Evolutionary conservation across 2,888 invertebrate genomes (phyloP), one percentile per base, ranked within the genome.

Genomic region (Eristalis intricaria): DNA sequence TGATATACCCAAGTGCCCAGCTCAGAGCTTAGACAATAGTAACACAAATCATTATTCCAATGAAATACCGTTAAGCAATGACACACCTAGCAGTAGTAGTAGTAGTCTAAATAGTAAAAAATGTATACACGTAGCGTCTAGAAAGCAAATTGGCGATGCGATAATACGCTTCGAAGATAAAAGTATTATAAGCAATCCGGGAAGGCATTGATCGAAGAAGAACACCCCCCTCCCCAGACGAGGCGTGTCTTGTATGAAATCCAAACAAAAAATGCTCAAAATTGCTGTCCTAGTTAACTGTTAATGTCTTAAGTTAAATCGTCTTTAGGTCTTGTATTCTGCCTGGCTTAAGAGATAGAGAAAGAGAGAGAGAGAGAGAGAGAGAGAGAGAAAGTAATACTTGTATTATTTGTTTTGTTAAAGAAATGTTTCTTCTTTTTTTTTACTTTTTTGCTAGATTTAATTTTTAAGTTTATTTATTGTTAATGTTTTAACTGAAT

Each of bases 51-150:
- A 75, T 43, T 75, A 82, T 88, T 88, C 89, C 79, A 89, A 89
- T 80, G 89, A 89, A 69, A 84, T 88, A 86, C 89, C 89, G 13
- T 66, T 88, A 26, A 73, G 82, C n/a, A 89, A 90, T 32, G 90
- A 89, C 68, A 86, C 71, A 79, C 73, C 80, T 76, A 86, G 66
- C 13, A 84, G 66, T 70, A 85, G 80, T n/a, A 85, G 80, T n/a
- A 13, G 68, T 80, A 79, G 75, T 64, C 81, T 88, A 85, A 88
- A 89, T 70, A 89, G 90, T 61, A 90, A 90, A 78, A 92, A 92
- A 88, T 94, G 94, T 91, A 92, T 94, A 89, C 94, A 94, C 88
- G 90, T 94, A 89, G 94, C 94, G 40, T 94, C 94, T 63, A 93
- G 94, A 89, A 93, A 93, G 80, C 93, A 93, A 89, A 92, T 93